These are phyloP conservation scores for Phytoseiulus persimilis DNA, from an alignment of 2,888 invertebrate species.

Conservation along the genomic window DNA sequence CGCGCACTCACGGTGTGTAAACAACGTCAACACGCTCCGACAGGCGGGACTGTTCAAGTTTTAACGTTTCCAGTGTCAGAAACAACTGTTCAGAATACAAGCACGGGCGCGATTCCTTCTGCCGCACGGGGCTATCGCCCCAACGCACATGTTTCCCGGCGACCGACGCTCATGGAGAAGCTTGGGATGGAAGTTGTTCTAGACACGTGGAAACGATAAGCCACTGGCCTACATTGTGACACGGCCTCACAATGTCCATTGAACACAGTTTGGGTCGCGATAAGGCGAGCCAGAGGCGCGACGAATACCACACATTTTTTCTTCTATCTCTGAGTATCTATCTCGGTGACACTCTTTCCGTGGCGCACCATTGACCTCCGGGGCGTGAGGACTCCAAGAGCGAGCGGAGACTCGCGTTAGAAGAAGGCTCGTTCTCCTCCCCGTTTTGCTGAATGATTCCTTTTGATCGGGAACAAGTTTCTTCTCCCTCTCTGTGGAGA, in stretches of 20 bases:
- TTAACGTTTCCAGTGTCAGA: too few species aligned
- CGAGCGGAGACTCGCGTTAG: background rate
- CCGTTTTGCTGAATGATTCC: background rate
- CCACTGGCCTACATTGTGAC: background rate
- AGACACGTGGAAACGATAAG: background rate
- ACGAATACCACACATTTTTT: background rate
- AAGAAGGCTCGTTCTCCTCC: background rate
- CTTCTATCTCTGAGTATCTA: background rate
- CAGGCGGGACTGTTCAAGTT: too few species aligned
- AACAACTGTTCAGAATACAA: too few species aligned
- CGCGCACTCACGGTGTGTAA: too few species aligned
- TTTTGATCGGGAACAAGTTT: background rate
- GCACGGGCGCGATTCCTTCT: too few species aligned
- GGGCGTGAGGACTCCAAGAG: background rate
- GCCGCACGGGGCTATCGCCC: background rate
- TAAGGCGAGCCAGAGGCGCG: background rate
- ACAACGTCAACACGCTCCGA: too few species aligned
- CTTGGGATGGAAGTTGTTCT: background rate
- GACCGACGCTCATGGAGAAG: background rate
- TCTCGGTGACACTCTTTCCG: background rate
- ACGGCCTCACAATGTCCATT: background rate
- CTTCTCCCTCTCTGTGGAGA: background rate
- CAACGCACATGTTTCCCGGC: background rate
- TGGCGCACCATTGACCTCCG: background rate
- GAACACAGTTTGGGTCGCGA: background rate